Conservation (phyloP, 2,113 vertebrate species). For the Bubalus kerabau region DNA sequence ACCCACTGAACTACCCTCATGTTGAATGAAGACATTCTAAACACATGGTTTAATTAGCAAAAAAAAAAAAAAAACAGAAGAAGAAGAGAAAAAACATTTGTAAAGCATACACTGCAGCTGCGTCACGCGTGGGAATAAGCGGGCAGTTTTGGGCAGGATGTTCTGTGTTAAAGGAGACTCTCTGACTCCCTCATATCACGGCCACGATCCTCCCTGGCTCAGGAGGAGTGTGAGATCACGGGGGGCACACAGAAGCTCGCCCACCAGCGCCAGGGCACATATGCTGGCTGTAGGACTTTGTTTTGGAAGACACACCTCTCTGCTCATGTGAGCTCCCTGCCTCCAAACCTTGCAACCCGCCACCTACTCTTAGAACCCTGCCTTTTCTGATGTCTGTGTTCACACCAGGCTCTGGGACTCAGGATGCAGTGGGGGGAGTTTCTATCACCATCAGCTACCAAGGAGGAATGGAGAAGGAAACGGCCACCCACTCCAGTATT, state of each 20-base stretch:
- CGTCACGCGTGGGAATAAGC: neutral
- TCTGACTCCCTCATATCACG: neutral
- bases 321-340: neutral
- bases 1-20: neutral
- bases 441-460: neutral
- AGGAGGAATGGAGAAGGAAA: neutral
- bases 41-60: conserved; percentile 36
- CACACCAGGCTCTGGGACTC: neutral
- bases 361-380: neutral
- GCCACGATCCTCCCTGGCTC: neutral
- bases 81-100: conserved; percentile 10
- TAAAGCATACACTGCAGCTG: conserved; percentile 37
- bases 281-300: neutral
- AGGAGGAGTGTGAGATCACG: conserved; percentile 8
- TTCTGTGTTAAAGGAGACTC: neutral
- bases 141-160: neutral
- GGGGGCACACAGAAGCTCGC: neutral
- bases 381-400: neutral
- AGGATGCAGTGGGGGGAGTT: neutral
- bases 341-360: fast-evolving
- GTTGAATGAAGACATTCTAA: conserved; percentile 36
- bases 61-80: neutral
- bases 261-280: neutral
- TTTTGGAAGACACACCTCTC: neutral
- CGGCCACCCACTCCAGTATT: neutral